Evolutionary conservation across 2,797 vertebrate genomes (phyloP).

Genomic region (Pitangus sulphuratus): DNA sequence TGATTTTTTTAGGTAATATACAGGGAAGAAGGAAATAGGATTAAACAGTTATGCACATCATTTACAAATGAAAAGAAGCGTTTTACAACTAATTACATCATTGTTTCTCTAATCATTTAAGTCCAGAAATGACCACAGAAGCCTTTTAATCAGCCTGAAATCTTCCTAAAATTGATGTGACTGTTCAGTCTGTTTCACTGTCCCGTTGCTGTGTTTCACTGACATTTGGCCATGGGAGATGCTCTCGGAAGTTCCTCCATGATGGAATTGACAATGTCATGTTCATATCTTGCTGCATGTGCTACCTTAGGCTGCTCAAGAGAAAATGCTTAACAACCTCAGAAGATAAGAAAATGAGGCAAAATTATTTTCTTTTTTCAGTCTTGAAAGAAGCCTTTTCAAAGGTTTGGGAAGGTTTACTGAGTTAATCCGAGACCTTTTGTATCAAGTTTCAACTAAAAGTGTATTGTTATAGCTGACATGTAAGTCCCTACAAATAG

Average conservation of each 20-base stretch:
- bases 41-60: neutral
- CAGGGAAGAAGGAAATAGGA: neutral
- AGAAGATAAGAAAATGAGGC: neutral
- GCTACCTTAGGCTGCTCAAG: neutral
- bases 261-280: neutral
- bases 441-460: neutral
- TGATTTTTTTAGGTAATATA: neutral
- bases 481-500: neutral
- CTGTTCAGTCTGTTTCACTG: neutral
- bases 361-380: neutral
- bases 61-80: neutral
- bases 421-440: neutral
- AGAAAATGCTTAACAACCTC: neutral
- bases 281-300: neutral
- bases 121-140: neutral
- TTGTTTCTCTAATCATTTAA: neutral
- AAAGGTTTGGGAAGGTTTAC: neutral
- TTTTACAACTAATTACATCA: neutral
- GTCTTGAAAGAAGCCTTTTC: neutral
- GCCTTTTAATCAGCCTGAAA: neutral
- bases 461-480: neutral
- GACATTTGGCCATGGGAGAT: rapidly evolving
- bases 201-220: neutral
- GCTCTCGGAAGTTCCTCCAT: neutral
- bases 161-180: neutral